phyloP scores from a whole-genome alignment of 2,888 invertebrate genomes.

The Drosophila mettleri region DNA sequence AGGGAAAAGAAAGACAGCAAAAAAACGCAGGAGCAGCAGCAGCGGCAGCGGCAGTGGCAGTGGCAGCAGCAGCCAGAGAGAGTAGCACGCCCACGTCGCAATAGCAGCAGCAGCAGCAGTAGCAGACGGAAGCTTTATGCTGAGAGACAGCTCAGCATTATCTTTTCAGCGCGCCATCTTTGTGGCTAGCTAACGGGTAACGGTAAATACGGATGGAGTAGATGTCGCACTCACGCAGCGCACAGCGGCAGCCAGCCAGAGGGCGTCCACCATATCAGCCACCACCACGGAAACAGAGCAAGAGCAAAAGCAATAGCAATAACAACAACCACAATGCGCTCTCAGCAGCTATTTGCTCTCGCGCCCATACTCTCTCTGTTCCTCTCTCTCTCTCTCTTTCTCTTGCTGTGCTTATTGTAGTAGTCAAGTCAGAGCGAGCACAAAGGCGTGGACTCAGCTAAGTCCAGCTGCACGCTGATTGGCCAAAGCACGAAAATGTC shows the following conservation, averaged over 20 bases:
- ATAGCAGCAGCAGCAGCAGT: not conserved
- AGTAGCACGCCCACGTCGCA: constrained; percentile 41
- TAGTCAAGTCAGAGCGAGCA: constrained; percentile 44
- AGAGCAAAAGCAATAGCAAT: constrained; percentile 14
- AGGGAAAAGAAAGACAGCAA: constrained; percentile 46
- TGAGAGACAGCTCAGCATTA: constrained; percentile 36
- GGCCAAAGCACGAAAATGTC: constrained; percentile 53
- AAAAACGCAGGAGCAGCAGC: not conserved
- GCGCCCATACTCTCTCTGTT: constrained; percentile 4
- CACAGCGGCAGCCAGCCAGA: constrained; percentile 45
- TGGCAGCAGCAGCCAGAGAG: constrained; percentile 6
- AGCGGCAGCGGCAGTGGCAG: not conserved
- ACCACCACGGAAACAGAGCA: constrained; percentile 53
- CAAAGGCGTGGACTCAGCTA: constrained; percentile 59
- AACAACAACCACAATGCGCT: constrained; percentile 17
- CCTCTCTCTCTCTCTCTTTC: constrained; percentile 1
- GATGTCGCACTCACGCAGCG: constrained; percentile 36
- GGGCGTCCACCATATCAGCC: constrained; percentile 65
- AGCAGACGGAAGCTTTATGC: constrained; percentile 6
- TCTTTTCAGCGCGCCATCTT: constrained; percentile 54
- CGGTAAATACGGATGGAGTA: constrained; percentile 55
- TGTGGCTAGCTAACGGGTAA: constrained; percentile 46
- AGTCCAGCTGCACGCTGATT: constrained; percentile 33
- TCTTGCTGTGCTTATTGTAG: not conserved
- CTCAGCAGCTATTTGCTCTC: constrained; percentile 19